Evolutionary conservation across 1,140 invertebrate species (phyloP).

Genomic region (Micrasema longulum): DNA sequence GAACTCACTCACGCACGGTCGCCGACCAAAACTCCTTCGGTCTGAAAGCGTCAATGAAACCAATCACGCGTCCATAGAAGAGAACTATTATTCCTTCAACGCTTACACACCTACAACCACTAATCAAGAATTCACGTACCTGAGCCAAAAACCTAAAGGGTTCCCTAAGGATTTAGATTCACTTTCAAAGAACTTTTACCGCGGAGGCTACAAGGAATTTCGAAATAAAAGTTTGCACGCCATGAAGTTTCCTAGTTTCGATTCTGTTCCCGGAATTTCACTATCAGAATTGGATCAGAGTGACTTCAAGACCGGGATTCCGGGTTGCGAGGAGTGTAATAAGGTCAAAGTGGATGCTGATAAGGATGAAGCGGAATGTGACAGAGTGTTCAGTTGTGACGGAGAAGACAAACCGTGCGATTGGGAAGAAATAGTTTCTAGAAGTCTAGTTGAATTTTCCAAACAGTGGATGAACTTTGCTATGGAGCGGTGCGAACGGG

Average conservation of each 20-base stretch:
- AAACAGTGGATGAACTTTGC: conserved; percentile 91
- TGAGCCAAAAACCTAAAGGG: conserved; percentile 19
- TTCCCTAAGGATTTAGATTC: conserved; percentile 41
- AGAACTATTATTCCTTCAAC: conserved; percentile 47
- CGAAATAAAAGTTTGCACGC: conserved; percentile 1
- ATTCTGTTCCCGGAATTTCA: conserved; percentile 19
- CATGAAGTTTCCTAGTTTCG: conserved; percentile 37
- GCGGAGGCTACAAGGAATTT: conserved; percentile 24
- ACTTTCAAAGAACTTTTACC: conserved; percentile 28
- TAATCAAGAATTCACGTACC: conserved; percentile 47
- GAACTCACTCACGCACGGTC: conserved; percentile 34
- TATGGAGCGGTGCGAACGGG: conserved; percentile 82
- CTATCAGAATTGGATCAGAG: conserved; percentile 43
- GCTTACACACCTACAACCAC: conserved; percentile 44
- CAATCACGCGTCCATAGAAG: conserved; percentile 47
- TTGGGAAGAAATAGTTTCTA: conserved; percentile 57
- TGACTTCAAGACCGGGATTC: conserved; percentile 48
- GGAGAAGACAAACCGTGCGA: conserved; percentile 24
- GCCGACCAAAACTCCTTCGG: conserved; percentile 55
- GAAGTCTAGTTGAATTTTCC: conserved; percentile 79
- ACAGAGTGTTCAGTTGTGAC: no score
- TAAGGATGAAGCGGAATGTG: conserved; percentile 49
- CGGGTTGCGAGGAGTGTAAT: conserved; percentile 48
- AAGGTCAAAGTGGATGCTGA: conserved; percentile 7
- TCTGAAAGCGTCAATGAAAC: conserved; percentile 62